A percentile compares a stretch with the other conserved stretches of the same genome.
phyloP scores from a whole-genome alignment of 2,797 vertebrate genomes.

The Moxostoma hubbsi region DNA sequence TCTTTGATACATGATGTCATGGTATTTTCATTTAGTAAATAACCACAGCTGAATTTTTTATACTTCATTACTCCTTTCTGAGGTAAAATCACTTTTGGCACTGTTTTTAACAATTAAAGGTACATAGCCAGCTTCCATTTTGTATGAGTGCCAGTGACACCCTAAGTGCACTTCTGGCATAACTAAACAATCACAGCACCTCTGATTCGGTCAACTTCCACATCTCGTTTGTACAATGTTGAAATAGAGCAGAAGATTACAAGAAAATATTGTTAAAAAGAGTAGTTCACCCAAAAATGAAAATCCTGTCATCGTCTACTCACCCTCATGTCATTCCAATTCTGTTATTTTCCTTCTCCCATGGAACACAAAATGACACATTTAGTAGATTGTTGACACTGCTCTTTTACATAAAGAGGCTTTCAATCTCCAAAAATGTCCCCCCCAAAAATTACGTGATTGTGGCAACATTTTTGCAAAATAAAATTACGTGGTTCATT shows the following conservation, averaged over 20 bases:
- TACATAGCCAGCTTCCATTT: conserved; percentile 25
- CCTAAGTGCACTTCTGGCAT: conserved; percentile 59
- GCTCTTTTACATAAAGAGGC: too few relatives aligned
- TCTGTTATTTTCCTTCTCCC: too few relatives aligned
- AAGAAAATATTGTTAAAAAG: not conserved
- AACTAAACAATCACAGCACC: conserved; percentile 19
- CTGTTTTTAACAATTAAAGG: conserved; percentile 34
- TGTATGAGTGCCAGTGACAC: conserved; percentile 18
- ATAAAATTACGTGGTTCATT: too few relatives aligned
- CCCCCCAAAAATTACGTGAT: too few relatives aligned
- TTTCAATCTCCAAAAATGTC: too few relatives aligned
- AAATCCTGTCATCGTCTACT: too few relatives aligned
- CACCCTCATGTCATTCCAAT: too few relatives aligned
- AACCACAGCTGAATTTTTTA: conserved; percentile 33
- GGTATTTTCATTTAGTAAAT: conserved; percentile 30
- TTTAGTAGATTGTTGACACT: too few relatives aligned
- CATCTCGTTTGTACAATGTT: not conserved
- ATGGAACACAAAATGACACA: too few relatives aligned
- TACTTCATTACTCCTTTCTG: conserved; percentile 26
- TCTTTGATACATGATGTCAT: conserved; percentile 30
- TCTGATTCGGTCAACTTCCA: conserved; percentile 27
- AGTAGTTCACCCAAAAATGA: too few relatives aligned
- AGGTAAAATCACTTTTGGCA: conserved; percentile 17
- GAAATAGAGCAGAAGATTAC: not conserved
- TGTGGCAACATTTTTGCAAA: too few relatives aligned